Evolutionary conservation across 2,888 invertebrate species (phyloP).

Genomic region (Cyclophora albipunctata): DNA sequence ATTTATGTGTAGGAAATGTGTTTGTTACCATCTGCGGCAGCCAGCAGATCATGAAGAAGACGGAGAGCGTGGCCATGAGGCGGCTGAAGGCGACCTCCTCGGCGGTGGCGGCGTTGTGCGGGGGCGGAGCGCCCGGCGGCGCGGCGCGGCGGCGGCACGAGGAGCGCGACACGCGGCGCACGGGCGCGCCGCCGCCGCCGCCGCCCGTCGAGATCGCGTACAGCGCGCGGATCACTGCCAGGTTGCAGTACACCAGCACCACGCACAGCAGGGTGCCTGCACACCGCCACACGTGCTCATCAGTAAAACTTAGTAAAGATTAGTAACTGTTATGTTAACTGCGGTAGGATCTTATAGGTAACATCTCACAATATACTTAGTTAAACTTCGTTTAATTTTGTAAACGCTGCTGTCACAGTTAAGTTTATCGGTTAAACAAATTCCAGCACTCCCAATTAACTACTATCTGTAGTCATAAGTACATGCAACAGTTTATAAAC

Average conservation of each 20-base stretch:
- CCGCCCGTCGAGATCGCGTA: conserved; percentile 72
- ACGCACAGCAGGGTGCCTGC: conserved; percentile 82
- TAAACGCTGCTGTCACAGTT: no score
- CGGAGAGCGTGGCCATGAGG: conserved; percentile 87
- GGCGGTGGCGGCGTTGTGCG: conserved; percentile 76
- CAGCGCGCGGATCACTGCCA: conserved; percentile 86
- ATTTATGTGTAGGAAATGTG: no score
- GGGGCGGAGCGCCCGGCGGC: conserved; percentile 19
- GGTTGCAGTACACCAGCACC: conserved; percentile 87
- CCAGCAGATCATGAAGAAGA: conserved; percentile 90
- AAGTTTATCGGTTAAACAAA: no score
- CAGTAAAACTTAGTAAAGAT: neutral
- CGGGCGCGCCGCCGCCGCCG: conserved; percentile 41
- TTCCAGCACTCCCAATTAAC: no score
- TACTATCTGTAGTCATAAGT: no score
- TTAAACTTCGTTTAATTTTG: no score
- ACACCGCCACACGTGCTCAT: conserved; percentile 8
- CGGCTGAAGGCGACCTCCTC: conserved; percentile 91
- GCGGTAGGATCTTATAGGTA: no score
- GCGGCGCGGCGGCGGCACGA: conserved; percentile 44
- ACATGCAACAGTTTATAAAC: no score
- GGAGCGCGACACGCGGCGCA: conserved; percentile 56
- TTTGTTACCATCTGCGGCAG: conserved; percentile 86
- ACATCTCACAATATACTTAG: no score
- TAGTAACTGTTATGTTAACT: no score